A percentile compares a stretch with the other conserved stretches of the same genome.
Evolutionary conservation across 2,888 invertebrate genomes (phyloP).

Genomic region (Ceriagrion tenellum): DNA sequence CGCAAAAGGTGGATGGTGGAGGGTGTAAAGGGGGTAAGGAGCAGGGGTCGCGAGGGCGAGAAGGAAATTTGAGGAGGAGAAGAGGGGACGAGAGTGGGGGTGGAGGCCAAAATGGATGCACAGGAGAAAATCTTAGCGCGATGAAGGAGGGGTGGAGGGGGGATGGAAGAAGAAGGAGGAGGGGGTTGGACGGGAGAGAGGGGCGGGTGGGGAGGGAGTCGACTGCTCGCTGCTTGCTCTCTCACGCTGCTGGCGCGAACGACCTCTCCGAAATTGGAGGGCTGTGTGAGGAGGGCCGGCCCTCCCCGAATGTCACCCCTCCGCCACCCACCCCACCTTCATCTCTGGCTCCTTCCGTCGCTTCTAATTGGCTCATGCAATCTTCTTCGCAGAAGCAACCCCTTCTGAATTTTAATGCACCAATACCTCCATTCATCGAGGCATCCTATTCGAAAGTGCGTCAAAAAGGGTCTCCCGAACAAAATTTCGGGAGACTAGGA

Average conservation of each 20-base stretch:
- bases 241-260: background rate
- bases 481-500: background rate
- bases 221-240: slow-evolving; percentile 18
- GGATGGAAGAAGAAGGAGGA: background rate
- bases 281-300: background rate
- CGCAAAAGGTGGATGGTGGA: background rate
- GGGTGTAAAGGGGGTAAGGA: background rate
- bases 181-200: background rate
- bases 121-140: background rate
- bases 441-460: background rate
- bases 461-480: background rate
- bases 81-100: background rate
- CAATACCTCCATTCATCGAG: slow-evolving; percentile 2
- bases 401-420: slow-evolving; percentile 3
- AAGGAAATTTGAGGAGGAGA: background rate
- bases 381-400: slow-evolving; percentile 2
- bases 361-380: slow-evolving; percentile 11
- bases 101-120: background rate
- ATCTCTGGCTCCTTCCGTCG: slow-evolving; percentile 18
- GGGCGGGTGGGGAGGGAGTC: background rate
- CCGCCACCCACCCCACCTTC: background rate
- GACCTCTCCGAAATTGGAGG: slow-evolving; percentile 3
- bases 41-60: background rate
- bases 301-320: background rate
- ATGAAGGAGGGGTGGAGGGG: background rate